phyloP scores from a whole-genome alignment of 1,140 invertebrate species.

The Macrosteles quadrilineatus region DNA sequence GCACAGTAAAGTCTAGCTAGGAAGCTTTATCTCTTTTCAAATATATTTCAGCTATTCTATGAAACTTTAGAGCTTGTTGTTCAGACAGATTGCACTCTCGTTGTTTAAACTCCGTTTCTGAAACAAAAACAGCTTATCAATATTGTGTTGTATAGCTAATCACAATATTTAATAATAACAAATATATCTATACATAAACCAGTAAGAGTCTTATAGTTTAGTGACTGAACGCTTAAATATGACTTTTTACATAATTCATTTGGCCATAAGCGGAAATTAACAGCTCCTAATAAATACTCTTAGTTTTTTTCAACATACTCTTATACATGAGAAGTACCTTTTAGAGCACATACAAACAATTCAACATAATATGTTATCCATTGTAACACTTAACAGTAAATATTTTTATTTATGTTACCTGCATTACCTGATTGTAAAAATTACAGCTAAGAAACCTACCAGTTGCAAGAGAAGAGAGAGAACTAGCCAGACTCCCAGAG shows the following conservation, averaged over 20 bases:
- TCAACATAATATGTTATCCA: background rate
- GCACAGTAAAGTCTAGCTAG: slow-evolving; percentile 15
- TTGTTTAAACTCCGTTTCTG: slow-evolving; percentile 34
- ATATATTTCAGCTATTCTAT: slow-evolving; percentile 5
- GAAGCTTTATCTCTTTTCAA: background rate
- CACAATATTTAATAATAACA: background rate
- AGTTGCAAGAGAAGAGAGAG: slow-evolving; percentile 90
- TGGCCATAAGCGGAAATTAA: background rate
- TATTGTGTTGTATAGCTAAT: background rate
- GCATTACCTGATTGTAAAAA: no score
- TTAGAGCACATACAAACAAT: background rate
- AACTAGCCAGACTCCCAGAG: slow-evolving; percentile 94
- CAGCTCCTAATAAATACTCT: background rate
- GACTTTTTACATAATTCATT: no score
- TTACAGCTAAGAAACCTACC: no score
- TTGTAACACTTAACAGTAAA: background rate
- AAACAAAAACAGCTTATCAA: background rate
- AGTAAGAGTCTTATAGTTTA: background rate
- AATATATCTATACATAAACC: background rate
- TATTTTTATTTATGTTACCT: background rate
- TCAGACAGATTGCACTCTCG: background rate
- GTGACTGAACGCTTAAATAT: no score
- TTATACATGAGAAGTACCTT: background rate
- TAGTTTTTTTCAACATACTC: background rate
- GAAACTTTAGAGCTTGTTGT: background rate